Base-by-base conservation (phyloP, 2,888 invertebrate genomes). In the Andrena minutula region DNA sequence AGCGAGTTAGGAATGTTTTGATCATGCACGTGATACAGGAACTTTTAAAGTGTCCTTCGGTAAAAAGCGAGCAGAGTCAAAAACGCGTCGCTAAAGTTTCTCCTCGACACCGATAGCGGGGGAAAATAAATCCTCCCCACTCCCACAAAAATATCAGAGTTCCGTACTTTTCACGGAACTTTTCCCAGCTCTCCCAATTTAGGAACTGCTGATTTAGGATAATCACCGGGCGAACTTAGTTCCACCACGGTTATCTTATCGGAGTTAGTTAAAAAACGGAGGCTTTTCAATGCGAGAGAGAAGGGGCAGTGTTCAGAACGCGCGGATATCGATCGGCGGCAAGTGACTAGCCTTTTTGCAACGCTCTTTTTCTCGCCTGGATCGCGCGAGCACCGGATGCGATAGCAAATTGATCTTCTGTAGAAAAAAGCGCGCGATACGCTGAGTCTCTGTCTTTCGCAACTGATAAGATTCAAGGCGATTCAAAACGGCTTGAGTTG, bases 401-500 rank as follows among this genome's bases (percentile, higher is more conserved):
- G 41, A 30, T 65, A 32, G 64, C 76, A 66, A 86, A 86, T 86
- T 83, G 86, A 83, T 80, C 72, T 53, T 53, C 65, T 35, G 26
- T 1, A n/a, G 65, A 28, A 26, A n/a, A 53, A 58, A 76, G 49
- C 35, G 30, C n/a, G 49, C 63, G 68, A 71, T 79, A 79, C 69
- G 77, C 61, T 72, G 23, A 51, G 32, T 30, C 41, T 41, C 0
- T 41, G 41, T 41, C 16, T 41, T 1, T 41, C 12, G 41, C 41
- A 3, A 16, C 41, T 41, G 41, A 41, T 41, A 41, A 41, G 16
- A 16, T 41, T 41, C 41, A 16, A 41, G 41, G 41, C 4, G 12
- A 41, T 41, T 41, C 12, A 16, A 41, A 41, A 1, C 16, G 41
- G 41, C 4, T 41, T 16, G 4, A 16, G 16, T 16, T 41, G 5